phyloP scores from a whole-genome alignment of 1,140 invertebrate species.

The Lepidotrigona ventralis region DNA sequence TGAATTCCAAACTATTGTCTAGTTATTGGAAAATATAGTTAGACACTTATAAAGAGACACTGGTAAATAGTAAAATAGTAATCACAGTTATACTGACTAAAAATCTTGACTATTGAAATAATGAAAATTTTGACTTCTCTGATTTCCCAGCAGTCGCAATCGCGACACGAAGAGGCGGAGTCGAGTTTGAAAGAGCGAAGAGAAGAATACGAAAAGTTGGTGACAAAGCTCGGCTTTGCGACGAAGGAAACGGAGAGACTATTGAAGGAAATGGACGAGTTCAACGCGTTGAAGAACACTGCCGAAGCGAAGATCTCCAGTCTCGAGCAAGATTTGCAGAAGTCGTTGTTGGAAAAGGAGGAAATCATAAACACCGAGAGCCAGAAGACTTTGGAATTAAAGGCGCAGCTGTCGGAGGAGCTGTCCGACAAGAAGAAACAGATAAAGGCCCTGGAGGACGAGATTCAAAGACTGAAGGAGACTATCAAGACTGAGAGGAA shows the following conservation, averaged over 20 bases:
- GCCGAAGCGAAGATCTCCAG: slow-evolving; percentile 63
- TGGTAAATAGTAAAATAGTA: too few relatives aligned
- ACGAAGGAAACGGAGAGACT: slow-evolving; percentile 67
- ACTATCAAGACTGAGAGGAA: slow-evolving; percentile 58
- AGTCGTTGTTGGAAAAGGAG: slow-evolving; percentile 59
- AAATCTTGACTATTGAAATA: too few relatives aligned
- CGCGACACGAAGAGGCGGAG: slow-evolving; percentile 55
- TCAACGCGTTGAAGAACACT: slow-evolving; percentile 67
- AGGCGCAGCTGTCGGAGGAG: slow-evolving; percentile 65
- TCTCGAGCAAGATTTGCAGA: slow-evolving; percentile 68
- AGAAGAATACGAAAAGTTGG: slow-evolving; percentile 56
- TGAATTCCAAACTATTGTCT: too few relatives aligned
- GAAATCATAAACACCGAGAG: slow-evolving; percentile 55
- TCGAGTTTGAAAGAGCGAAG: slow-evolving; percentile 41
- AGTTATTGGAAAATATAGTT: too few relatives aligned
- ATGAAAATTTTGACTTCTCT: neutral
- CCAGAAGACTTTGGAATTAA: slow-evolving; percentile 58
- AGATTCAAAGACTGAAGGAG: slow-evolving; percentile 72
- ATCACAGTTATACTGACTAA: too few relatives aligned
- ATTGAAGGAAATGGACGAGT: slow-evolving; percentile 68
- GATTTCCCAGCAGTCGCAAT: slow-evolving; percentile 58
- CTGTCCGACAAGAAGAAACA: slow-evolving; percentile 67
- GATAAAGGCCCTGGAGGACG: slow-evolving; percentile 64
- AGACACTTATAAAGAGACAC: too few relatives aligned
- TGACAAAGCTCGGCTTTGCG: slow-evolving; percentile 60